Percentiles rank a stretch among this genome's conserved stretches.
Conservation (phyloP, 2,797 vertebrate species). For the Tadarida brasiliensis region DNA sequence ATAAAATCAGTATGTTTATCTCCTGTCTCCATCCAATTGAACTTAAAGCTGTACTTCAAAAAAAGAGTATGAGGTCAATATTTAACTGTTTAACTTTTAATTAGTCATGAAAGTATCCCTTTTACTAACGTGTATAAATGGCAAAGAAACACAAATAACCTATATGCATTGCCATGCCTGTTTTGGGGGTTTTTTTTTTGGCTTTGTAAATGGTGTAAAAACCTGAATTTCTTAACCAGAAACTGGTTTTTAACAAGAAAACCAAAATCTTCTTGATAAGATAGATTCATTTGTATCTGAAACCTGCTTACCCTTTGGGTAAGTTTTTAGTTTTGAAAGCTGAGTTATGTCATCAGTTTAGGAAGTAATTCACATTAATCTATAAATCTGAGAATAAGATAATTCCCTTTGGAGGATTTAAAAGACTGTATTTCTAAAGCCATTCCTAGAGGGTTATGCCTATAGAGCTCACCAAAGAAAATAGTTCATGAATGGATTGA, state of each 20-base stretch:
- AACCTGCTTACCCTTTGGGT: not conserved
- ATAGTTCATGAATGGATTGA: not conserved
- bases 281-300: constrained; percentile 39
- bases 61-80: not conserved
- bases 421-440: constrained; percentile 23
- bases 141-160: not conserved
- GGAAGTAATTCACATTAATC: constrained; percentile 48
- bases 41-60: not conserved
- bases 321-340: constrained; percentile 54
- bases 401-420: constrained; percentile 16
- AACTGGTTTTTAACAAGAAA: constrained; percentile 1
- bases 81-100: constrained; percentile 51
- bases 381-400: not conserved
- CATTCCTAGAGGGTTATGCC: not conserved
- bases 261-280: not conserved
- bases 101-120: constrained; percentile 7
- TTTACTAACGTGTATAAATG: not conserved
- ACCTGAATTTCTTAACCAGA: not conserved
- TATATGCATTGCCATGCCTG: not conserved
- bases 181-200: too few relatives aligned
- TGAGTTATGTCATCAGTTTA: not conserved
- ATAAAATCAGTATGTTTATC: constrained; percentile 40
- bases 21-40: not conserved
- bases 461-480: not conserved
- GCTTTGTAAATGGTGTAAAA: constrained; percentile 25